Base-by-base conservation (phyloP, 2,113 vertebrate species). In the Python bivittatus region DNA sequence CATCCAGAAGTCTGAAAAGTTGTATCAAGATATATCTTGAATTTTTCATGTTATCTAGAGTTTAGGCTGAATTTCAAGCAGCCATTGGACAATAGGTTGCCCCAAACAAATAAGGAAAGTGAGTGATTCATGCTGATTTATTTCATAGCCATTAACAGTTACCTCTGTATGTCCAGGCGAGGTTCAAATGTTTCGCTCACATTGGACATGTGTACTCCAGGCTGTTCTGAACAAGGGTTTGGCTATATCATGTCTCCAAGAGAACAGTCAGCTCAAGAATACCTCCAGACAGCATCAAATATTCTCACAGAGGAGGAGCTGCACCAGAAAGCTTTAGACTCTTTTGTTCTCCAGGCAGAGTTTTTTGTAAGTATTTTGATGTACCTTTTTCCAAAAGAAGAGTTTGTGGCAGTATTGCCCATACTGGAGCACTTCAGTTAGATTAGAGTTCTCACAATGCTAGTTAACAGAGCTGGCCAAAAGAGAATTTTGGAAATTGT, bases 101-200 rank as follows among this genome's bases (percentile, higher is more conserved):
- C 15, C 22, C 48, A 64, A 88, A 42, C 17, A 53, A 57, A 53
- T n/a, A 60, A 44, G 57, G 33, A 42, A 56, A 53, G 33, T 53
- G 12, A 60, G 7, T 4, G 53, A 48, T 61, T 52, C 58, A 23
- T 54, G n/a, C 4, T 38, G 6, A 53, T 44, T 33, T 84, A 6
- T 88, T 88, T 58, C 38, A 29, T 44, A 53, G 22, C 29, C 86
- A 54, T 44, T 54, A 85, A 68, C n/a, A 13, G 53, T 88, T 84
- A 48, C 13, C 25, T 93, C 20, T 84, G 10, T 84, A 23, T 96
- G 95, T 96, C 93, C 96, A 99, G 99, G 97, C 98, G 99, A 95
- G 99, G 99, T 94, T 99, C 99, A 93, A 99, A 99, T 20, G 99
- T 99, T 95, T 99, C 99, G 1, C 97, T 99, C 95, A 99, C 99